These are phyloP conservation scores for Heteromurus nitidus DNA, from an alignment of 2,888 invertebrate genomes.

Conservation along the genomic window DNA sequence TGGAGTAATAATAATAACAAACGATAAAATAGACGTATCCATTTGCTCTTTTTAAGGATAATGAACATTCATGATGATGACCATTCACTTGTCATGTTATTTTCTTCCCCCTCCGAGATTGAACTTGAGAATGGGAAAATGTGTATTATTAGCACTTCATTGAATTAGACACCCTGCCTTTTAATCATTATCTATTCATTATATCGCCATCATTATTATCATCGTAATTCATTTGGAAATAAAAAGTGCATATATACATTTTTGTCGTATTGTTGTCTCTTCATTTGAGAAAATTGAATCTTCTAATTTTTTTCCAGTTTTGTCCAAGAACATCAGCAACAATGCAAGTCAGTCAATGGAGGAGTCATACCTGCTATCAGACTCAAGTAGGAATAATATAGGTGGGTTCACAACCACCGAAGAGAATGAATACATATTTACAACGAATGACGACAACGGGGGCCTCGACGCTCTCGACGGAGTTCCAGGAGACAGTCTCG, in stretches of 20 bases:
- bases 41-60: constrained; percentile 18
- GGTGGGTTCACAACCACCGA: constrained; percentile 44
- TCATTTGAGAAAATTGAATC: not conserved
- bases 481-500: constrained; percentile 50
- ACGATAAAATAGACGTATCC: no score
- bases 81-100: constrained; percentile 5
- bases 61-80: constrained; percentile 28
- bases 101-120: no score
- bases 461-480: constrained; percentile 39
- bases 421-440: constrained; percentile 60
- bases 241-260: no score
- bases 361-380: constrained; percentile 67
- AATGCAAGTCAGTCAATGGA: constrained; percentile 70
- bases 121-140: constrained; percentile 23
- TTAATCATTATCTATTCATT: no score
- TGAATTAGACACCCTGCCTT: not conserved
- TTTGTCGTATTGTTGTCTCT: no score
- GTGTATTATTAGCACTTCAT: constrained; percentile 20
- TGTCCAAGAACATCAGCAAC: constrained; percentile 71
- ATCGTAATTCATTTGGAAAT: no score
- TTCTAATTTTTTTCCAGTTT: constrained; percentile 60
- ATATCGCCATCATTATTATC: no score
- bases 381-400: constrained; percentile 39
- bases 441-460: constrained; percentile 51
- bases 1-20: no score